These are phyloP conservation scores for Fistularia commersonii DNA, from an alignment of 2,797 vertebrate species.

Conservation along the genomic window DNA sequence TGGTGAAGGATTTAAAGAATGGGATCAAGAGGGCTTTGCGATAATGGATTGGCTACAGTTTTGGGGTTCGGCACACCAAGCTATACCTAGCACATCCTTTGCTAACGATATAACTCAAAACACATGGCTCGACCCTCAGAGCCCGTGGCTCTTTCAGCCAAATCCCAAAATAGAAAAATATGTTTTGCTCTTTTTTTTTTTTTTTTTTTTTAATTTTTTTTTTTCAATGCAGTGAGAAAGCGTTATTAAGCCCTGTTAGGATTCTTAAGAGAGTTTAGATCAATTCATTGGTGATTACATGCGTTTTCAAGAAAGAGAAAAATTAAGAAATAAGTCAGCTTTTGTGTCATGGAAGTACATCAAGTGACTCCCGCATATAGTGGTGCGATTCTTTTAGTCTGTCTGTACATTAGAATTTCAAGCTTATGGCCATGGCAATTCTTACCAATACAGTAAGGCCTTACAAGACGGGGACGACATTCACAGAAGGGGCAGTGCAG, in stretches of 20 bases:
- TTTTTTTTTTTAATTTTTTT: slow-evolving; percentile 15
- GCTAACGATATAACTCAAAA: slow-evolving; percentile 65
- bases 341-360: slow-evolving; percentile 47
- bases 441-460: slow-evolving; percentile 61
- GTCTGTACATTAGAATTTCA: slow-evolving; percentile 75
- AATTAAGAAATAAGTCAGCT: slow-evolving; percentile 43
- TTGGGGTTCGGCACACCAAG: slow-evolving; percentile 48
- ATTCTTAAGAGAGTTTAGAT: slow-evolving; percentile 29
- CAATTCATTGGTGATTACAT: slow-evolving; percentile 35
- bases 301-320: slow-evolving; percentile 30
- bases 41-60: slow-evolving; percentile 77
- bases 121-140: slow-evolving; percentile 52
- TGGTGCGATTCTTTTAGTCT: slow-evolving; percentile 42
- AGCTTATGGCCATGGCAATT: slow-evolving; percentile 70
- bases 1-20: slow-evolving; percentile 66
- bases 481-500: slow-evolving; percentile 62
- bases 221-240: slow-evolving; percentile 17
- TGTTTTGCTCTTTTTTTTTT: slow-evolving; percentile 6
- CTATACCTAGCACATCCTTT: slow-evolving; percentile 55
- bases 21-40: slow-evolving; percentile 70
- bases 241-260: too few species aligned
- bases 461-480: slow-evolving; percentile 56
- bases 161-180: not conserved
- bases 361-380: slow-evolving; percentile 45
- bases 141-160: slow-evolving; percentile 7